Base-by-base conservation (phyloP, 2,888 invertebrate species). In the Melikaiella ostensackeni region DNA sequence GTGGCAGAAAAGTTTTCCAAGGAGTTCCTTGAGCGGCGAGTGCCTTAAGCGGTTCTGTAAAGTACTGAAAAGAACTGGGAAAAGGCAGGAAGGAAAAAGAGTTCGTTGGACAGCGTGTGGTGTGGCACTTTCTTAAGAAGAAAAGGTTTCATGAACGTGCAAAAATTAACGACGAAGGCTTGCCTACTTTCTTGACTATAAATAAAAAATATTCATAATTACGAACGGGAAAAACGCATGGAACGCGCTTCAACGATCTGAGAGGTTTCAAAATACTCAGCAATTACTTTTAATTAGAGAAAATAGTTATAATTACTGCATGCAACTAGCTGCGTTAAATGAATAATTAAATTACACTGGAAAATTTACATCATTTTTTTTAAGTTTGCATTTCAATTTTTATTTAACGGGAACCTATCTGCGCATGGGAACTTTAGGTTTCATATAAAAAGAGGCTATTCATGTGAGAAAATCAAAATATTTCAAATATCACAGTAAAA, bases 1-100 rank as follows among this genome's bases (percentile, higher is more conserved):
- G 70, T 70, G 70, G 50, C 50, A 46, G 30, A 70, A 70, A 70
- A 70, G 30, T 70, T 70, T 70, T 33, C 27, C 50, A 50, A 70
- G 70, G 30, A 70, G 50, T 70, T 50, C n/a, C 50, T 70, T 70
- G 19, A 70, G 50, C 70, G 50, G 50, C 70, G 30, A 70, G 50
- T 70, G 70, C 50, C 70, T 50, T 70, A 70, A 70, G 70, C 70
- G 70, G 46, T 70, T 70, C 30, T 19, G 30, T 27, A 70, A 70
- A 70, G 33, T 46, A 70, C 30, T 70, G 19, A 70, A 70, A 70
- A 70, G 70, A 70, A 70, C 70, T 70, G 70, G 46, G 50, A 70
- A 70, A 70, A 50, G 70, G 70, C 70, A 70, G 70, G 70, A 70
- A 70, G 70, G 70, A 70, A 70, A 70, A 50, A 70, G 70, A 50